Conservation (phyloP, 2,888 invertebrate genomes). For the Drosophila anomalata region DNA sequence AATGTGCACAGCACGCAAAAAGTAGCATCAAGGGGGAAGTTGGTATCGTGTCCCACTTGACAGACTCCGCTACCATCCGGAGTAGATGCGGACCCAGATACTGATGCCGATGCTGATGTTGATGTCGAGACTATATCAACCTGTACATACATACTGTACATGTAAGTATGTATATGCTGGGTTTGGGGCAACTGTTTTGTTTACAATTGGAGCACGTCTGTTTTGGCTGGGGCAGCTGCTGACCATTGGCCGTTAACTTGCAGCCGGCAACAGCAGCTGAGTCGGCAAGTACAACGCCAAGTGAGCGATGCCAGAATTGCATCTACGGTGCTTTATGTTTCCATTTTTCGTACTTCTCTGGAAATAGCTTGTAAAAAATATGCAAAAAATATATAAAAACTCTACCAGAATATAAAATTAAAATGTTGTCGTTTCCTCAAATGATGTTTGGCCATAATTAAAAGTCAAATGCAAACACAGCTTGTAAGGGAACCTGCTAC, state of each 20-base stretch:
- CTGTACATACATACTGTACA: not conserved
- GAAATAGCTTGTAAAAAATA: not conserved
- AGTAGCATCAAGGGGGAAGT: conserved; percentile 30
- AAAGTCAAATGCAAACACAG: conserved; percentile 1
- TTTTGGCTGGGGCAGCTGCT: conserved; percentile 72
- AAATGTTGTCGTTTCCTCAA: not conserved
- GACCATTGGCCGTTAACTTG: conserved; percentile 66
- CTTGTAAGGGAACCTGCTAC: not conserved
- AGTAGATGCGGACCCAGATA: conserved; percentile 19
- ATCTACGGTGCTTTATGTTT: not conserved
- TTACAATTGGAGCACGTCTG: conserved; percentile 79
- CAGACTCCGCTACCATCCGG: conserved; percentile 37
- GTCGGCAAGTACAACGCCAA: conserved; percentile 36
- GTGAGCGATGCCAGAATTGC: conserved; percentile 2
- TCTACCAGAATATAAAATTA: not conserved
- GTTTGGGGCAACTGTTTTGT: conserved; percentile 54
- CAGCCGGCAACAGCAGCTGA: conserved; percentile 52
- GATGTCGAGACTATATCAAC: conserved; percentile 5
- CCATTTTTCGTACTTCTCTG: not conserved
- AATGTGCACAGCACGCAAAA: conserved; percentile 61
- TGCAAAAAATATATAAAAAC: not conserved
- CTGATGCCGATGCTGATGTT: conserved; percentile 7
- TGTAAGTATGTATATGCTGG: not conserved
- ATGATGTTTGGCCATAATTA: not conserved
- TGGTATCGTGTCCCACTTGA: conserved; percentile 34